Base-by-base conservation (phyloP, 2,113 vertebrate species). In the Pteropus alecto region DNA sequence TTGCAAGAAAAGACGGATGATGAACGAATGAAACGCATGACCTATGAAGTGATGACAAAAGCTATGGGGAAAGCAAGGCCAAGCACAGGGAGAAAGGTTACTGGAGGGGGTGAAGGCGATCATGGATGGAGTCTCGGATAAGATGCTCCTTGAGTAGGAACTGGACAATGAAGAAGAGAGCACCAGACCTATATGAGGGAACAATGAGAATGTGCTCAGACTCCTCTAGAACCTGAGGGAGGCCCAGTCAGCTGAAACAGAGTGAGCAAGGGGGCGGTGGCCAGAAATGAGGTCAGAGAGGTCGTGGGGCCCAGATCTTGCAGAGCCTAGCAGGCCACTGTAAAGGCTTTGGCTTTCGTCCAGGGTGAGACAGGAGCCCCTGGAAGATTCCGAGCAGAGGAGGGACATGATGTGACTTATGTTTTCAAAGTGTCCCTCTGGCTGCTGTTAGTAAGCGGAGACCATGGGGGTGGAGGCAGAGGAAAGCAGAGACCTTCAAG, bases 231-330 rank as follows among this genome's bases (percentile, higher is more conserved):
- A 38, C 19, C 16, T 2, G 1, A 16, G 11, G 14, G 58, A 94
- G 48, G 77, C 38, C 38, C 79, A 56, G 11, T 28, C 58, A 58
- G 38, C 58, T 43, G 22, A 28, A 87, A 76, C 30, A 26, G 41
- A 21, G 16, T 13, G 22, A n/a, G 28, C 1, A 0, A 43, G 1
- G 5, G 22, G n/a, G 24, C 33, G 6, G 14, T 54, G 26, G 30
- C 10, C 2, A 38, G 77, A 74, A 73, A 51, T 43, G 18, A 94
- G 3, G 30, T 48, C 58, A 71, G 68, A 79, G 68, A 78, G 38
- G 22, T 77, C 38, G 30, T 0, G 7, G 15, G 46, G n/a, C 9
- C 48, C 60, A 63, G 70, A 28, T 58, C 51, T 19, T 26, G 30
- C 1, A 58, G 22, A 67, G 74, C 67, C 22, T 7, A 11, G 78